These are phyloP conservation scores for Itoplectis maculator DNA, from an alignment of 2,888 invertebrate genomes.

Conservation along the genomic window DNA sequence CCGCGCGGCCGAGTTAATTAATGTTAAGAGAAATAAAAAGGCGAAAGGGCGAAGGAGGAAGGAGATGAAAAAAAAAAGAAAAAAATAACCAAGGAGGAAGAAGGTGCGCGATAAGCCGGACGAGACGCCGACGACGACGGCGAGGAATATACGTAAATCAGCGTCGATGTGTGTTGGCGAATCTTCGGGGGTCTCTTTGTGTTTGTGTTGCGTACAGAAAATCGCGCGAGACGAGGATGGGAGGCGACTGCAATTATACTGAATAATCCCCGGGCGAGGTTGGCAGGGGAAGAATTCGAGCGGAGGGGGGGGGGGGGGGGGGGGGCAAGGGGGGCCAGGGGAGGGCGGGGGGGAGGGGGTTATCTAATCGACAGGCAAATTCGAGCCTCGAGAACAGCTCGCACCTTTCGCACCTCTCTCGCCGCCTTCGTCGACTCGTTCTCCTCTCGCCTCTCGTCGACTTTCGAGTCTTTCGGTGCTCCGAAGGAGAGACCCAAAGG, in stretches of 20 bases:
- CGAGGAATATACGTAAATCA: neutral
- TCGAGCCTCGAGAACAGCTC: conserved; percentile 61
- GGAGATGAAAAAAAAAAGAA: conserved; percentile 46
- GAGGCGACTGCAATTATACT: conserved; percentile 67
- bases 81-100: conserved; percentile 27
- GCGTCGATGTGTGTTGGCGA: conserved; percentile 4
- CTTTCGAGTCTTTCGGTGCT: too few species aligned
- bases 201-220: too few species aligned
- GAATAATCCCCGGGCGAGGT: conserved; percentile 69
- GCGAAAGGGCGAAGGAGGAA: conserved; percentile 32
- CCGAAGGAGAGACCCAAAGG: too few species aligned
- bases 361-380: conserved; percentile 71
- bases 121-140: too few species aligned
- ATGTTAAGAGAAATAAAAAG: conserved; percentile 76
- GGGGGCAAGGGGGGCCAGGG: too few species aligned
- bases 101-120: conserved; percentile 50
- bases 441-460: too few species aligned
- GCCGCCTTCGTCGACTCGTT: too few species aligned
- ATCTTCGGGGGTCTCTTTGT: conserved; percentile 7
- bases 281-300: conserved; percentile 60
- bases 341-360: conserved; percentile 46
- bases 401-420: conserved; percentile 68
- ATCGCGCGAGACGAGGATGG: conserved; percentile 49
- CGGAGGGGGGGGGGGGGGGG: conserved; percentile 14
- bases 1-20: conserved; percentile 79